Evolutionary conservation across 2,888 invertebrate species (phyloP).

Genomic region (Drosophila mimetica): DNA sequence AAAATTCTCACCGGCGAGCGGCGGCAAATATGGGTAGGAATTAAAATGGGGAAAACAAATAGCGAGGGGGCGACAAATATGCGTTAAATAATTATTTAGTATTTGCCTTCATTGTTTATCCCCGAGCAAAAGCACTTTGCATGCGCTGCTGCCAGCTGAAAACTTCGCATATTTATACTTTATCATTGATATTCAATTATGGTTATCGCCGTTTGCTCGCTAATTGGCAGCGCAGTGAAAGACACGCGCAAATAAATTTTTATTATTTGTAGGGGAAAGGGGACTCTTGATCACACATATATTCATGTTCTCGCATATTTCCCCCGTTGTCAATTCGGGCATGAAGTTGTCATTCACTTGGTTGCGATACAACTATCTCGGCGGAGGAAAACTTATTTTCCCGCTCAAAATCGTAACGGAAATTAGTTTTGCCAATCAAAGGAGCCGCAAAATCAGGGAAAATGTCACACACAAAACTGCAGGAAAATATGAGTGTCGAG

Average conservation of each 20-base stretch:
- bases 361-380: slow-evolving; percentile 11
- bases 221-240: slow-evolving; percentile 53
- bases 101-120: slow-evolving; percentile 49
- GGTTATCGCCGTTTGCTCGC: slow-evolving; percentile 59
- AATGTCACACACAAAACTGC: background rate
- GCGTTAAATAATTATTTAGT: slow-evolving; percentile 57
- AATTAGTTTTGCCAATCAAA: slow-evolving; percentile 76
- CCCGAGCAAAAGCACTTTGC: slow-evolving; percentile 41
- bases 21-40: slow-evolving; percentile 41
- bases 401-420: slow-evolving; percentile 55
- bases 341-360: slow-evolving; percentile 17
- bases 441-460: slow-evolving; percentile 8
- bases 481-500: background rate
- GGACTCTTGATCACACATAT: background rate
- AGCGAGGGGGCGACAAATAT: slow-evolving; percentile 48
- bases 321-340: background rate
- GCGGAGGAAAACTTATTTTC: slow-evolving; percentile 14
- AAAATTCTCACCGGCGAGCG: slow-evolving; percentile 36
- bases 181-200: slow-evolving; percentile 71
- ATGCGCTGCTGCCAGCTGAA: slow-evolving; percentile 43
- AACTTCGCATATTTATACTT: slow-evolving; percentile 43
- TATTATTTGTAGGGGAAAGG: slow-evolving; percentile 26
- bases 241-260: slow-evolving; percentile 58
- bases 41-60: slow-evolving; percentile 33
- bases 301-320: background rate